Evolutionary conservation across 2,888 invertebrate species (phyloP).

Genomic region (Heliconius ethilla): DNA sequence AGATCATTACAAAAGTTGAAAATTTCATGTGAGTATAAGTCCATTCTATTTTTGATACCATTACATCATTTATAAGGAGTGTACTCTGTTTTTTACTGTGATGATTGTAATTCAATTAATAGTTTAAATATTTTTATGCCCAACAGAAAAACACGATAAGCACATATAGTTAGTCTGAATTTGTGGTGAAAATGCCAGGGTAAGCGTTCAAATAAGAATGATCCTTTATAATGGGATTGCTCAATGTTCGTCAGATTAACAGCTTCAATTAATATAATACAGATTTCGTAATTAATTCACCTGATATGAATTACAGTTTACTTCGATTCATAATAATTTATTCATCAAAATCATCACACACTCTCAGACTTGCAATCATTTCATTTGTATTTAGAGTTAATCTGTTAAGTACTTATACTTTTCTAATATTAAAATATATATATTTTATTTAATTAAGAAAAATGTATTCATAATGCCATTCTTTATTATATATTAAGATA

Average conservation of each 20-base stretch:
- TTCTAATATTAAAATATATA: neutral
- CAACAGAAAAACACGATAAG: constrained; percentile 54
- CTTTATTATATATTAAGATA: neutral
- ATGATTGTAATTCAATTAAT: constrained; percentile 36
- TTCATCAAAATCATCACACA: constrained; percentile 4
- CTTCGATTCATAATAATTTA: constrained; percentile 8
- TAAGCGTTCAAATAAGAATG: constrained; percentile 76
- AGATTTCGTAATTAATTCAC: neutral
- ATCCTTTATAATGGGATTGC: constrained; percentile 59
- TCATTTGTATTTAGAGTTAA: neutral
- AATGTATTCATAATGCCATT: neutral
- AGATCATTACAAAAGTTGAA: neutral
- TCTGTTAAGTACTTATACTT: neutral
- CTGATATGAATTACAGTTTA: neutral
- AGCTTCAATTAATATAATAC: constrained; percentile 4
- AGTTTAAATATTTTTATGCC: constrained; percentile 55
- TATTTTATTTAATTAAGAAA: neutral
- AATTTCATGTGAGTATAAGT: constrained; percentile 35
- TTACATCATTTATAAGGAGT: constrained; percentile 61
- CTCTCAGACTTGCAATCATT: neutral
- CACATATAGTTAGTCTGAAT: constrained; percentile 38
- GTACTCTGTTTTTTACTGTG: constrained; percentile 29
- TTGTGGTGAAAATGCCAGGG: constrained; percentile 70
- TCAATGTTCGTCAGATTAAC: constrained; percentile 47
- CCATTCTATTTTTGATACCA: constrained; percentile 62